A percentile compares a stretch with the other conserved stretches of the same genome.
These are phyloP conservation scores for Syngnathoides biaculeatus DNA, from an alignment of 2,113 vertebrate genomes.

Conservation along the genomic window DNA sequence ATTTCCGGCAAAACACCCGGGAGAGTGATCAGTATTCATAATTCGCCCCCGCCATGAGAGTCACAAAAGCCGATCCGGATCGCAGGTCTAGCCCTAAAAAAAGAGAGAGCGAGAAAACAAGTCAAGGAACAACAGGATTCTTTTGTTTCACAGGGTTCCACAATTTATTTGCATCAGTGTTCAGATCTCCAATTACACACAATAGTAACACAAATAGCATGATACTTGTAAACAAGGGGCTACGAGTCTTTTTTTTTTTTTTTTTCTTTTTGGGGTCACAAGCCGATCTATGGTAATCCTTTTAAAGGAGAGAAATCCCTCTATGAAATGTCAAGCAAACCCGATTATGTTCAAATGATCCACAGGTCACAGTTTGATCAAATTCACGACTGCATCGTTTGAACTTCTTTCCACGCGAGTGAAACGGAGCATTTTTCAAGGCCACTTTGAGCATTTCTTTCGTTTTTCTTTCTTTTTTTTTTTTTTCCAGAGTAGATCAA, in stretches of 20 bases:
- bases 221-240: constrained; percentile 56
- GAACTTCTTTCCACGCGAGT: constrained; percentile 42
- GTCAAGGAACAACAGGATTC: constrained; percentile 1
- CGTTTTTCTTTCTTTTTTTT: no score
- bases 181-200: constrained; percentile 73
- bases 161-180: constrained; percentile 77
- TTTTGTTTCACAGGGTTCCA: constrained; percentile 66
- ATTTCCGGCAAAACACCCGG: constrained; percentile 22
- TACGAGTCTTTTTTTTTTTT: constrained; percentile 26
- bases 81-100: constrained; percentile 9
- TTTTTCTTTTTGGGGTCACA: constrained; percentile 15
- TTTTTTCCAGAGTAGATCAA: constrained; percentile 63
- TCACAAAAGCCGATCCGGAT: constrained; percentile 37
- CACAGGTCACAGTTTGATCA: constrained; percentile 8
- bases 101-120: neutral
- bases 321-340: neutral
- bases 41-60: constrained; percentile 38
- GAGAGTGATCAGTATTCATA: constrained; percentile 50
- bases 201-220: constrained; percentile 70
- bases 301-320: constrained; percentile 13
- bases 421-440: constrained; percentile 65
- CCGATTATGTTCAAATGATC: constrained; percentile 9
- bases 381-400: constrained; percentile 14
- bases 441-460: constrained; percentile 68
- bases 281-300: constrained; percentile 15